Evolutionary conservation across 2,113 vertebrate genomes (phyloP).

Genomic region (Lepidiolamprologus cunningtoni): DNA sequence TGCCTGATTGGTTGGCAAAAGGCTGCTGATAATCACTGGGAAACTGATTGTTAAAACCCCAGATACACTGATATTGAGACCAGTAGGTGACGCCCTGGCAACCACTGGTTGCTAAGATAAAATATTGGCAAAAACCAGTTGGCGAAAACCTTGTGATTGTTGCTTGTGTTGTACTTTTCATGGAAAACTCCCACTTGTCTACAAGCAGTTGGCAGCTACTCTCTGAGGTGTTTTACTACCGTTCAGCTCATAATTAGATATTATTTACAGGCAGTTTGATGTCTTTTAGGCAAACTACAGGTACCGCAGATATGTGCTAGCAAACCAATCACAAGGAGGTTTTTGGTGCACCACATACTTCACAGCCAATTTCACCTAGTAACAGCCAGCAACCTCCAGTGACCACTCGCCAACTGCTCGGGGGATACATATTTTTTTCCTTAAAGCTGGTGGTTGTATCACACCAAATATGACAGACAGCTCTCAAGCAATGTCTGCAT

Average conservation of each 20-base stretch:
- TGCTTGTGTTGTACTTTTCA: not conserved
- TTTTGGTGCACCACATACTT: not conserved
- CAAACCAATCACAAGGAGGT: not conserved
- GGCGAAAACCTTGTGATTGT: not conserved
- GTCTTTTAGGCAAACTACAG: not conserved
- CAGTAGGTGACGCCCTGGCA: not conserved
- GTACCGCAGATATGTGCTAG: not conserved
- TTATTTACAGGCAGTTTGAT: not conserved
- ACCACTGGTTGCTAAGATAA: not conserved
- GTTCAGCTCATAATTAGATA: not conserved
- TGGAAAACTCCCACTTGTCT: not conserved
- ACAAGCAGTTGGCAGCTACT: not conserved
- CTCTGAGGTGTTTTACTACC: not conserved
- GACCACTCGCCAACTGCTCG: not conserved
- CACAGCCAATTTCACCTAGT: not conserved
- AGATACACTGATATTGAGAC: not conserved
- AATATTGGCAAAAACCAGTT: not conserved
- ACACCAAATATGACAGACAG: not conserved
- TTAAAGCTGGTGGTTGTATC: not conserved
- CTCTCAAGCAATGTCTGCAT: not conserved
- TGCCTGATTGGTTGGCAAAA: not conserved
- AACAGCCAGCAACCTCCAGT: not conserved
- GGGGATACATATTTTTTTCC: not conserved
- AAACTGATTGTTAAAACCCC: not conserved
- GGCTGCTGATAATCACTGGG: not conserved